Base-by-base conservation (phyloP, 2,113 vertebrate genomes). In the Cromileptes altivelis region DNA sequence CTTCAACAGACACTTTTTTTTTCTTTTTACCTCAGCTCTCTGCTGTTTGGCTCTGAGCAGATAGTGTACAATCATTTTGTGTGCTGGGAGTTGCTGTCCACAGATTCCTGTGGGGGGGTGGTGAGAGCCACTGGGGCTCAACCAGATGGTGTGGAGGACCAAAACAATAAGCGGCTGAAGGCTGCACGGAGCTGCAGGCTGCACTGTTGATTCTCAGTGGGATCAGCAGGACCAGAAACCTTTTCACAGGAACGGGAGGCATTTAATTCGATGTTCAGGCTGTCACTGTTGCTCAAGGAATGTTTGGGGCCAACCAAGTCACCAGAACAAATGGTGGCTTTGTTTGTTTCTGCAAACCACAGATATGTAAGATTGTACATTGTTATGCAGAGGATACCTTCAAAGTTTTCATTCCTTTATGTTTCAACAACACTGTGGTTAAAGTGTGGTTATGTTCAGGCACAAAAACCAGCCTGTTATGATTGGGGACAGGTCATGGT, bases 81-180 rank as follows among this genome's bases (percentile, higher is more conserved):
- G 79, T 65, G 78, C 33, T 56, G 65, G 68, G 55, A 75, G 61
- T 60, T 7, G 57, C 47, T 53, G 55, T 50, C 72, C 84, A 52
- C 23, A 74, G 50, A 65, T 17, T 80, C 68, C 83, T 57, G 17
- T 21, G 52, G 76, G 56, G 19, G 18, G 40, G n/a, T 33, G 33
- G 30, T 60, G 74, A 45, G 52, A 70, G 76, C 45, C 70, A 30
- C 13, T 50, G 40, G 67, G 82, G 78, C 78, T 58, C 49, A 14
- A 63, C 68, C 82, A 88, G 85, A 85, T 85, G 85, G 85, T 25
- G 77, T 6, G 23, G 21, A 77, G 55, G 50, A 70, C 56, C 70
- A 33, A 23, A 56, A 79, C 61, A 76, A 65, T 72, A 53, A 73
- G 65, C 70, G 9, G 30, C 53, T 60, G 80, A 78, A 42, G 52